Base-by-base conservation (phyloP, 1,140 invertebrate genomes). In the Phocides pigmalion region DNA sequence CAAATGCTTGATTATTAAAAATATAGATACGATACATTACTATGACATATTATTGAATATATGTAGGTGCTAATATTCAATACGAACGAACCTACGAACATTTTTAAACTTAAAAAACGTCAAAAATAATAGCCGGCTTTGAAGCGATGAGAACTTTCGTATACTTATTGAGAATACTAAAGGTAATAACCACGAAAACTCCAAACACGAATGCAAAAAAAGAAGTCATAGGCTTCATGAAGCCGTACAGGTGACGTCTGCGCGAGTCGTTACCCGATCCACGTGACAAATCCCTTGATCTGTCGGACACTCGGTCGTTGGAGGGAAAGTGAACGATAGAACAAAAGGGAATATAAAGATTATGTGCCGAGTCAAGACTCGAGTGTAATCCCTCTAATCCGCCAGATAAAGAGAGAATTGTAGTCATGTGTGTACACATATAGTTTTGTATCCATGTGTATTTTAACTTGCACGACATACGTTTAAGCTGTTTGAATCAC, bases 191-290 rank as follows among this genome's bases (percentile, higher is more conserved):
- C 46, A 25, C 22, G 46, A 49, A 49, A 49, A 32, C 12, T 20
- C 11, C 2, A 20, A 49, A 25, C 46, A 25, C 46, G 20, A 28
- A 25, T 35, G 28, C 16, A 9, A 53, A 53, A 37, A 74, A 65
- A 70, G 68, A 46, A 46, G 70, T 71, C 66, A 63, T 69, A 78
- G 79, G 83, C 82, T 87, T 87, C 81, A 78, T 72, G 85, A 88
- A 88, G 74, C 84, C 85, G 65, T 85, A 85, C 66, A 66, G 62
- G 68, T 76, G 73, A 67, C 72, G 82, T 80, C 78, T 69, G 66
- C 61, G 74, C 42, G 62, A 66, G 53, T 68, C 65, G 69, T 73
- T 65, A 74, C 64, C 59, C 68, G 68, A 73, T 50, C 51, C 64
- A 59, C 54, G 51, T 51, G 28, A 73, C 56, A 62, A 68, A 70